Evolutionary conservation across 2,888 invertebrate genomes (phyloP), one percentile per base, ranked within the genome.

Genomic region (Merodon equestris): DNA sequence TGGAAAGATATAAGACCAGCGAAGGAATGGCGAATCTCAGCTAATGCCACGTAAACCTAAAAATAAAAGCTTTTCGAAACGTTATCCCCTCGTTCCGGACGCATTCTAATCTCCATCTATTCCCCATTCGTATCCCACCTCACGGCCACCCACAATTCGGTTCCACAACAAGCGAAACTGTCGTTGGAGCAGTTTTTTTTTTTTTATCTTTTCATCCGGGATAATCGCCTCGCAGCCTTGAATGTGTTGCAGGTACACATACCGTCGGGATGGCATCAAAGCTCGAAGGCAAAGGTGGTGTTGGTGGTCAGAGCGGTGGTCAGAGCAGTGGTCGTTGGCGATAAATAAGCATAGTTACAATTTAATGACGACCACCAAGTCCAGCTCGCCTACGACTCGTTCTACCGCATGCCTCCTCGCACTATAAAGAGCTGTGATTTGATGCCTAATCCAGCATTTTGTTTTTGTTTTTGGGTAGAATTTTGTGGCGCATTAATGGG

Each of bases 341-440:
- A 79, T 79, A 79, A 79, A 79, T 79, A 79, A 79, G 74, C 79
- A 74, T 79, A 79, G 79, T 77, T 68, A 63, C 67, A 42, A 79
- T 73, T 70, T 79, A 79, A 73, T 74, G 74, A 74, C 74, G 54
- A 50, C 47, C 68, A 19, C 60, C 9, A 38, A 34, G 63, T 54
- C 60, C 72, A 77, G 72, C 68, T 79, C 47, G 40, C 68, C 34
- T 15, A n/a, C 36, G 36, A 10, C 36, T 54, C 38, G 36, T 27
- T 50, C 40, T 53, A 44, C 19, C 40, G 15, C 27, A 27, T 27
- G 27, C 27, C 27, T n/a, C n/a, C n/a, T n/a, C n/a, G n/a, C n/a
- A 40, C 9, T 7, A 38, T 9, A 15, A 9, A 18, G 58, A 53
- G 14, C 68, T 27, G 27, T 27, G 27, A 27, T 27, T 27, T 27